phyloP scores from a whole-genome alignment of 2,888 invertebrate genomes.

The Cerastoderma edule region DNA sequence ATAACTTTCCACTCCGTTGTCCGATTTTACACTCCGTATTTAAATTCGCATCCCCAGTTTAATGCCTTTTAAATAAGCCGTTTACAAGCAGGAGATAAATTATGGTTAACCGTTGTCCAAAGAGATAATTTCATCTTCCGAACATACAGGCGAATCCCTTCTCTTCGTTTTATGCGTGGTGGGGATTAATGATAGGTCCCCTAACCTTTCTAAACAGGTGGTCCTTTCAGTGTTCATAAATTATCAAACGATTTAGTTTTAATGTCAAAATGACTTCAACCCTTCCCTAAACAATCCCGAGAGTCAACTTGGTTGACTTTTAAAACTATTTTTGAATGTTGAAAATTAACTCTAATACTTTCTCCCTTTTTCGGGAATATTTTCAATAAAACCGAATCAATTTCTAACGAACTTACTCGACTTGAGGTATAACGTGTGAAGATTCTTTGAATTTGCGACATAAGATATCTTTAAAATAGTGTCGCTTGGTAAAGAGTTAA shows the following conservation, averaged over 20 bases:
- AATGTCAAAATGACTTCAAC: conserved; percentile 57
- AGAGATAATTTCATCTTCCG: conserved; percentile 37
- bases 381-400: no score
- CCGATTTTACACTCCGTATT: conserved; percentile 38
- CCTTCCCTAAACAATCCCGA: no score
- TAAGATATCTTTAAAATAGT: no score
- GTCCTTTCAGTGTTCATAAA: conserved; percentile 50
- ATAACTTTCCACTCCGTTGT: conserved; percentile 46
- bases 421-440: no score
- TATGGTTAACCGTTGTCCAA: conserved; percentile 45
- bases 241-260: conserved; percentile 53
- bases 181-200: conserved; percentile 44
- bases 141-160: neutral
- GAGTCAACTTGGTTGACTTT: no score
- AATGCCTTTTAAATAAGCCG: conserved; percentile 63
- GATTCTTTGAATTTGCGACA: no score
- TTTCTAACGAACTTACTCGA: no score
- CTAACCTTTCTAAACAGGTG: conserved; percentile 55
- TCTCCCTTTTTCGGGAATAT: no score
- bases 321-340: no score
- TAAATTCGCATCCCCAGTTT: conserved; percentile 55
- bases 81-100: conserved; percentile 50
- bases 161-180: conserved; percentile 3
- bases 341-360: no score
- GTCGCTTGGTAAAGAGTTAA: no score